Conservation (phyloP, 2,113 vertebrate species). For the Tetrao urogallus region DNA sequence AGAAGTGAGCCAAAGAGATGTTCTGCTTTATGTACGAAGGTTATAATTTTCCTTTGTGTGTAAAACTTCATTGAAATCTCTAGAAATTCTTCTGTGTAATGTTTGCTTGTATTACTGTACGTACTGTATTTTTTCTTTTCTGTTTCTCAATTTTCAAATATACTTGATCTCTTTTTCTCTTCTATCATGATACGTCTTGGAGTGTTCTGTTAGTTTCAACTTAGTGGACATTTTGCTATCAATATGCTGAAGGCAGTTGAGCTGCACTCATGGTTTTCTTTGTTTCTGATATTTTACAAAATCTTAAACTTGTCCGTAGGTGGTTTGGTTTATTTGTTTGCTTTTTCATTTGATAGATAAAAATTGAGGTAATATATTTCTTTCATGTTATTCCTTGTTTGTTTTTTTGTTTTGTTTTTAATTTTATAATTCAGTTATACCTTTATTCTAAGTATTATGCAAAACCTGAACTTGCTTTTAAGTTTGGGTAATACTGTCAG, state of each 20-base stretch:
- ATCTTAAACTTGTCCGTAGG: background rate
- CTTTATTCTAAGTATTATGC: background rate
- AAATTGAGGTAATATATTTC: background rate
- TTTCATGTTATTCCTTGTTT: background rate
- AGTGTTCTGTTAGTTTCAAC: background rate
- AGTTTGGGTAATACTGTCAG: background rate
- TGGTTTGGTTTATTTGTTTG: background rate
- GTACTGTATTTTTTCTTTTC: background rate
- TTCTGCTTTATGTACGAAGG: background rate
- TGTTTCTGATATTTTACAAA: background rate
- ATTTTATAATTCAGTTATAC: background rate
- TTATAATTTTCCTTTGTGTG: background rate
- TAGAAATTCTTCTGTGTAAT: background rate
- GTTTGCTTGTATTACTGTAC: background rate
- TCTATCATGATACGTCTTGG: background rate
- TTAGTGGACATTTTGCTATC: background rate
- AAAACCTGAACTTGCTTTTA: background rate
- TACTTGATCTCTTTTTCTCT: background rate
- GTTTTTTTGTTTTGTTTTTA: background rate
- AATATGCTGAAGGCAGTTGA: background rate
- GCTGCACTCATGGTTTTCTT: background rate
- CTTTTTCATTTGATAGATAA: background rate
- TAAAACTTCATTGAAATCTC: background rate
- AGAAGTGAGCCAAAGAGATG: background rate
- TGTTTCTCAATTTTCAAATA: background rate